Evolutionary conservation across 1,140 invertebrate species (phyloP).

Genomic region (Hycleus phaleratus): DNA sequence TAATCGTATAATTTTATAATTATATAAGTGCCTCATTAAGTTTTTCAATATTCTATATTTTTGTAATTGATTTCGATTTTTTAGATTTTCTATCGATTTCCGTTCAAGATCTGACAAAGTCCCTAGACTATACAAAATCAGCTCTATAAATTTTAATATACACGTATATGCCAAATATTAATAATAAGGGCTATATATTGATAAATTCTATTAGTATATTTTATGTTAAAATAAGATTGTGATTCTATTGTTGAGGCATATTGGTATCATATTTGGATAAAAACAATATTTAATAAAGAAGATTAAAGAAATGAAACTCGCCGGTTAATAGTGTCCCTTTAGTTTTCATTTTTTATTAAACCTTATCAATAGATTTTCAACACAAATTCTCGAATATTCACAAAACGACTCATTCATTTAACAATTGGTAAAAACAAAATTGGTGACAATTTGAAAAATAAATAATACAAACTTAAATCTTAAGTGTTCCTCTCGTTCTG

Average conservation of each 20-base stretch:
- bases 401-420: no score
- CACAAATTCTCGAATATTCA: no score
- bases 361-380: no score
- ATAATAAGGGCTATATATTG: constrained; percentile 5
- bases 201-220: constrained; percentile 19
- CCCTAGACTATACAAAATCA: constrained; percentile 17
- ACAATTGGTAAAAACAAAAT: no score
- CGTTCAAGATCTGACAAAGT: constrained; percentile 12
- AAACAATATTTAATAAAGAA: constrained; percentile 21
- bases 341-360: no score
- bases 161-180: constrained; percentile 18
- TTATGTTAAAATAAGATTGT: constrained; percentile 21
- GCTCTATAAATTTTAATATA: constrained; percentile 19
- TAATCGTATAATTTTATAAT: neutral
- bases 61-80: neutral
- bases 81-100: neutral
- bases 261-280: constrained; percentile 23
- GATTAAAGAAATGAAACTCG: no score
- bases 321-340: no score
- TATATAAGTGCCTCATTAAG: constrained; percentile 10
- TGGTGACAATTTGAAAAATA: no score
- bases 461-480: no score
- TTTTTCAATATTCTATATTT: neutral
- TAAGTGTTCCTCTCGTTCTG: no score
- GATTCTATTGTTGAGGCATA: constrained; percentile 23